Conservation (phyloP, 2,113 vertebrate genomes). For the Alces alces region DNA sequence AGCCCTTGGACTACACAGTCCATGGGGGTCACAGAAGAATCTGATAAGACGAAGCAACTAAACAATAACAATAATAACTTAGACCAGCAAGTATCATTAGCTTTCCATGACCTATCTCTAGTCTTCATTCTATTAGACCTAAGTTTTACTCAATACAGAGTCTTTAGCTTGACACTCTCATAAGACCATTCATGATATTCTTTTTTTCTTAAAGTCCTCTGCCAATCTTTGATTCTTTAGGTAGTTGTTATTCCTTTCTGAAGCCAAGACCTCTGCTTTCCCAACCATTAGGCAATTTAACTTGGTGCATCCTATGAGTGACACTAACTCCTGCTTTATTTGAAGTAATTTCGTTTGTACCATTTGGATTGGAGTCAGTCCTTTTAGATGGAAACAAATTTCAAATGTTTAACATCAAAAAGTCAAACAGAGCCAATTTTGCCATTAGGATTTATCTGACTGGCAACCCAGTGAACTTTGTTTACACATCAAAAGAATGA, state of each 20-base stretch:
- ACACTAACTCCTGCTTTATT: not conserved
- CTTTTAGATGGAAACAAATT: constrained; percentile 8
- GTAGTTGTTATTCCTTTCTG: not conserved
- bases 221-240: not conserved
- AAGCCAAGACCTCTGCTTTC: not conserved
- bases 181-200: not conserved
- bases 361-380: not conserved
- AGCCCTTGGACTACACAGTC: not conserved
- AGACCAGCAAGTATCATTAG: not conserved
- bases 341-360: not conserved
- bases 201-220: not conserved
- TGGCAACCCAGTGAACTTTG: not conserved
- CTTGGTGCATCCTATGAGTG: not conserved
- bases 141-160: not conserved
- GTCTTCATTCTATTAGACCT: not conserved
- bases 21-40: not conserved
- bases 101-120: not conserved
- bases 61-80: not conserved
- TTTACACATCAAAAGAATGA: constrained; percentile 25
- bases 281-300: not conserved
- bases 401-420: constrained; percentile 43
- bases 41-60: not conserved
- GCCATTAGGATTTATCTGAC: constrained; percentile 42
- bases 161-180: not conserved
- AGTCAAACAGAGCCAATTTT: constrained; percentile 27